phyloP scores from a whole-genome alignment of 2,888 invertebrate genomes.

The Platycheirus rosarum region DNA sequence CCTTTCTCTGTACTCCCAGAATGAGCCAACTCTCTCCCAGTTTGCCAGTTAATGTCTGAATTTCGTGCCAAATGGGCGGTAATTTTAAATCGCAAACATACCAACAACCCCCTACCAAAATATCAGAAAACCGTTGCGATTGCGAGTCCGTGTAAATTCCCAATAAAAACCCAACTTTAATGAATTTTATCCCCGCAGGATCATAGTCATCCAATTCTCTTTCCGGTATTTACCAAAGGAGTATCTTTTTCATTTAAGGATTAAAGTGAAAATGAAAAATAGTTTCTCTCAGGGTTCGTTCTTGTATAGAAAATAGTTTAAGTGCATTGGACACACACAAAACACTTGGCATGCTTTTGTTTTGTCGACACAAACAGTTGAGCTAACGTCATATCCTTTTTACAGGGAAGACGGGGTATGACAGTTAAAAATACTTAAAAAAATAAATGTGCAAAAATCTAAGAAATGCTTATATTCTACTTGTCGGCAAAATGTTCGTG shows the following conservation, averaged over 20 bases:
- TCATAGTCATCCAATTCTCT: neutral
- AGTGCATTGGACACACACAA: constrained; percentile 10
- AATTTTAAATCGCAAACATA: constrained; percentile 33
- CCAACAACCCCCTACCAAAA: neutral
- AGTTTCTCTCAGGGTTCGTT: neutral
- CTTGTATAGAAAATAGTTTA: constrained; percentile 35
- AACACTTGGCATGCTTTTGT: constrained; percentile 44
- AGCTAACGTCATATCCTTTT: constrained; percentile 9
- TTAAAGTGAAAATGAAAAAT: constrained; percentile 49
- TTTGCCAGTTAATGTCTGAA: constrained; percentile 67
- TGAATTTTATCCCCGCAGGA: constrained; percentile 41
- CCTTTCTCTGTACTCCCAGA: constrained; percentile 8
- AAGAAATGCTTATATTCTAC: neutral
- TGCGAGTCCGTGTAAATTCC: constrained; percentile 41
- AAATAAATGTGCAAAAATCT: constrained; percentile 5
- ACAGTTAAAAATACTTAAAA: constrained; percentile 12
- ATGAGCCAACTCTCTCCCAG: neutral
- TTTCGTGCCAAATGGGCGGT: constrained; percentile 61
- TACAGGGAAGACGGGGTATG: constrained; percentile 1
- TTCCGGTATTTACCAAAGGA: constrained; percentile 15
- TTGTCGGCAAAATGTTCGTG: constrained; percentile 72
- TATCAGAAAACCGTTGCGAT: neutral
- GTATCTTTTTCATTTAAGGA: constrained; percentile 47
- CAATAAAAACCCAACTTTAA: constrained; percentile 48
- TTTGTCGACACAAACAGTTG: constrained; percentile 1